Conservation (phyloP, 2,113 vertebrate genomes). For the Opisthocomus hoazin region DNA sequence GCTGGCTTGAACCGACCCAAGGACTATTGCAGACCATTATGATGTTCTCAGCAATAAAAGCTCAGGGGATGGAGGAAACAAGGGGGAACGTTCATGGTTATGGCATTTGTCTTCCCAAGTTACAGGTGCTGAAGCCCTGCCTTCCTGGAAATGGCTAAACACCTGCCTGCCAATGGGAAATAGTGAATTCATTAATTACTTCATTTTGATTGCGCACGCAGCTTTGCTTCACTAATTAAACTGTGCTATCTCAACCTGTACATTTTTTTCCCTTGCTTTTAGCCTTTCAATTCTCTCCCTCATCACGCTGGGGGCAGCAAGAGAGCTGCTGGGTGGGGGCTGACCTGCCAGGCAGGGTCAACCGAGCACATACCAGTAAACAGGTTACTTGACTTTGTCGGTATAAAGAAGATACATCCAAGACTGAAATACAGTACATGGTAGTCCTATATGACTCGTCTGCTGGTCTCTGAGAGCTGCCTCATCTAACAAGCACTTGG, state of each 20-base stretch:
- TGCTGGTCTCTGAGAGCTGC: background rate
- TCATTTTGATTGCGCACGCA: background rate
- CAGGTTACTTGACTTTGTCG: background rate
- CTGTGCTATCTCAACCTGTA: background rate
- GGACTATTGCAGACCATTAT: background rate
- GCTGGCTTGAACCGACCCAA: background rate
- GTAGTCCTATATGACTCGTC: background rate
- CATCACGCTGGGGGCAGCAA: background rate
- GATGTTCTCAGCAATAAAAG: background rate
- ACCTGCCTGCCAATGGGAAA: background rate
- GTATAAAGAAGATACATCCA: background rate
- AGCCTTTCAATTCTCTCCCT: background rate
- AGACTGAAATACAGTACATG: background rate
- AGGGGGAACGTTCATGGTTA: accelerated
- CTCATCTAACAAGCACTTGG: background rate
- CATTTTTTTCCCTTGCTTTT: background rate
- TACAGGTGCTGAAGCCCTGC: background rate
- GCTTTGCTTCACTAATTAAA: background rate
- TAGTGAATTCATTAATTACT: background rate
- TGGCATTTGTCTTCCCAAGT: background rate
- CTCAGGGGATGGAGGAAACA: background rate
- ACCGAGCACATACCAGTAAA: background rate
- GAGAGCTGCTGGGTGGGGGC: no score
- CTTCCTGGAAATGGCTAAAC: background rate
- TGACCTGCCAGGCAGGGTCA: background rate